A percentile compares a stretch with the other conserved stretches of the same genome.
Conservation (phyloP, 2,113 vertebrate genomes). For the Tretioscincus oriximinensis region DNA sequence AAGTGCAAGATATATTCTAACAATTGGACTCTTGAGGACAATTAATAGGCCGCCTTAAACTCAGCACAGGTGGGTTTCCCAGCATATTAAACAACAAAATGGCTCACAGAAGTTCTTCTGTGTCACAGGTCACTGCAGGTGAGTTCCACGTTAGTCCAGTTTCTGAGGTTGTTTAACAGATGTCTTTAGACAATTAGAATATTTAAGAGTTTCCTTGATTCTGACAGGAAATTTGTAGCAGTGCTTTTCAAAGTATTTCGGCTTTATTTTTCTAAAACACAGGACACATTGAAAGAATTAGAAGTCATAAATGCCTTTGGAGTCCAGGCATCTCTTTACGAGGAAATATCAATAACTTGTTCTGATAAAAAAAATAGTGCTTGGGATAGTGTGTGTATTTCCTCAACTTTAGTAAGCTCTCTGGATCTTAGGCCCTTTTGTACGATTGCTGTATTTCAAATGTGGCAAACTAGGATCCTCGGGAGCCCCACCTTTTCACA, state of each 20-base stretch:
- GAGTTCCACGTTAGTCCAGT: neutral
- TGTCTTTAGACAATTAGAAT: conserved; percentile 10
- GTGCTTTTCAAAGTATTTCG: neutral
- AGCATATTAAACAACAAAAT: conserved; percentile 26
- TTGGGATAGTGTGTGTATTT: neutral
- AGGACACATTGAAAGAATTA: neutral
- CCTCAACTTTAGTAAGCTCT: neutral
- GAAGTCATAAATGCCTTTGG: conserved; percentile 32
- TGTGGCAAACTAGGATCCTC: no score
- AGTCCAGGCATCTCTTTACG: conserved; percentile 9
- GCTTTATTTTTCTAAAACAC: neutral
- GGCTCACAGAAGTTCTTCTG: neutral
- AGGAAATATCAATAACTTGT: neutral
- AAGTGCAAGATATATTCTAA: conserved; percentile 1
- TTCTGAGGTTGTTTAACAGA: conserved; percentile 22
- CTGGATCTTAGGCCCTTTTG: neutral
- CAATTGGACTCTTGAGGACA: conserved; percentile 24
- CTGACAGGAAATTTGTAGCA: neutral
- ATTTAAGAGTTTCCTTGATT: conserved; percentile 19
- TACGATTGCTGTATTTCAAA: no score
- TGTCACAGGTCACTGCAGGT: conserved; percentile 13
- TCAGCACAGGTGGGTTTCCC: conserved; percentile 23
- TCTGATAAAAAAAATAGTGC: conserved; percentile 8
- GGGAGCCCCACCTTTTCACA: no score
- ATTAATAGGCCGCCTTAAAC: conserved; percentile 19